Percentiles rank a stretch among this genome's conserved stretches.
Conservation (phyloP, 2,888 invertebrate species). For the Scaptomyza tumidula region DNA sequence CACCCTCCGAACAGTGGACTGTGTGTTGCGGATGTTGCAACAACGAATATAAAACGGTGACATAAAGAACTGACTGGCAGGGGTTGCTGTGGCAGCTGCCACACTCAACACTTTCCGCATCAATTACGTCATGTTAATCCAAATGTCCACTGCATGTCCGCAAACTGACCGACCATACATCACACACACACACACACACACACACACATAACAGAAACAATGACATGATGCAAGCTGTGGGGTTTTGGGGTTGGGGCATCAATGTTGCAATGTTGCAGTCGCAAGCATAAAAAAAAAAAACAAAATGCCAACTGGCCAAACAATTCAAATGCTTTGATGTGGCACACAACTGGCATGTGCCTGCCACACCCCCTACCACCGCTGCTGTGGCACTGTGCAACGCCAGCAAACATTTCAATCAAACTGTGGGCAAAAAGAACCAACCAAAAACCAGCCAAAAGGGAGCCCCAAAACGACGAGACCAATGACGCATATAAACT, state of each 20-base stretch:
- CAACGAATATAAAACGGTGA: neutral
- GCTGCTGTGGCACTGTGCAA: slow-evolving; percentile 43
- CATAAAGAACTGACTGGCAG: neutral
- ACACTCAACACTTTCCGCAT: slow-evolving; percentile 81
- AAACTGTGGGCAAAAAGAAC: slow-evolving; percentile 58
- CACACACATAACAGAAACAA: no score
- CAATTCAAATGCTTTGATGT: slow-evolving; percentile 77
- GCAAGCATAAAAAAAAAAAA: slow-evolving; percentile 38
- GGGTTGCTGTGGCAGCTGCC: slow-evolving; percentile 63
- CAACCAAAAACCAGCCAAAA: slow-evolving; percentile 31
- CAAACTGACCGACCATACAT: slow-evolving; percentile 84
- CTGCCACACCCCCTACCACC: neutral
- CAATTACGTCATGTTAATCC: slow-evolving; percentile 81
- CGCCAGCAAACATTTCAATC: slow-evolving; percentile 78
- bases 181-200: slow-evolving; percentile 72
- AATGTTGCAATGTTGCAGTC: slow-evolving; percentile 69
- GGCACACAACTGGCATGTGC: slow-evolving; percentile 34
- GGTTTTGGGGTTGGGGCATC: slow-evolving; percentile 42
- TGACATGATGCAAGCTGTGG: neutral
- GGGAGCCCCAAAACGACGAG: neutral
- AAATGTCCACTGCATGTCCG: slow-evolving; percentile 83
- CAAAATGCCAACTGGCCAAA: slow-evolving; percentile 55
- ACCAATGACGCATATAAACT: slow-evolving; percentile 76
- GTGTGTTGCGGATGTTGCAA: neutral
- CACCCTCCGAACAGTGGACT: neutral